phyloP scores from a whole-genome alignment of 2,888 invertebrate genomes.

The Tenthredo distinguenda region DNA sequence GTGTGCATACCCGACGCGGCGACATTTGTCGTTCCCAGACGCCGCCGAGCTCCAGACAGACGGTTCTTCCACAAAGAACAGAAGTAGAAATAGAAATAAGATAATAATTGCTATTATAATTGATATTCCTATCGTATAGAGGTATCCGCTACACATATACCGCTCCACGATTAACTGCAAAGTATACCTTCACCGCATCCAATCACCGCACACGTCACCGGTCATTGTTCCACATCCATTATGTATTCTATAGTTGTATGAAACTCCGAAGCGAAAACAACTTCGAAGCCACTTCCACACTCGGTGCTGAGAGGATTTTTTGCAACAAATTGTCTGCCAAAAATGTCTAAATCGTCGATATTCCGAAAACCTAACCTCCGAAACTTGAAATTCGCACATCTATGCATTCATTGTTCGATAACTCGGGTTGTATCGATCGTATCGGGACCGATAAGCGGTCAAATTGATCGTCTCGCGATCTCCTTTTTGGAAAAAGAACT shows the following conservation, averaged over 20 bases:
- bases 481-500: no score
- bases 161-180: background rate
- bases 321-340: no score
- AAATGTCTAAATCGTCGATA: no score
- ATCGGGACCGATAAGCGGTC: no score
- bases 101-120: constrained; percentile 74
- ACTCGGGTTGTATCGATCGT: no score
- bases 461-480: no score
- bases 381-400: no score
- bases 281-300: background rate
- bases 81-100: constrained; percentile 65
- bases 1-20: no score
- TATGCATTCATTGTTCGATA: no score
- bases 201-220: constrained; percentile 9
- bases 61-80: constrained; percentile 31
- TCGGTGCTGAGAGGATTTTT: background rate
- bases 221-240: constrained; percentile 7
- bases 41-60: background rate
- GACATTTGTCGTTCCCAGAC: constrained; percentile 18
- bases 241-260: background rate
- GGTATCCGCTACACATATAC: background rate
- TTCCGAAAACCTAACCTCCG: no score
- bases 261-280: background rate
- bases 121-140: constrained; percentile 63
- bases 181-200: background rate